These are phyloP conservation scores for Plecotus auritus DNA, from an alignment of 2,113 vertebrate genomes.

Conservation along the genomic window DNA sequence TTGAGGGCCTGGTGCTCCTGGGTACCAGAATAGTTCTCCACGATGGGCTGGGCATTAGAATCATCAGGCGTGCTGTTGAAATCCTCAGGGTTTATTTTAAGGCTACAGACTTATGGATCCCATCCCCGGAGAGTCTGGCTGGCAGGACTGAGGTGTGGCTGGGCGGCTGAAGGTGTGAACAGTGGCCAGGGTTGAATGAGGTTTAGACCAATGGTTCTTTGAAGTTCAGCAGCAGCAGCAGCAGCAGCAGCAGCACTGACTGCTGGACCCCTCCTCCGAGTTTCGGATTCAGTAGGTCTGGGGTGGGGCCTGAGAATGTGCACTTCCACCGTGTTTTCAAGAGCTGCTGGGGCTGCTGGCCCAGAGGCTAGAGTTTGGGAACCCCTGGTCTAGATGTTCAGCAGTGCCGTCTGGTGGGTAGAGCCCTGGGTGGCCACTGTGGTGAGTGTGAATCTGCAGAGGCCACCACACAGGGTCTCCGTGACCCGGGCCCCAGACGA, in stretches of 20 bases:
- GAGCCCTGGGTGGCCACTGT: background rate
- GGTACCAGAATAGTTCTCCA: background rate
- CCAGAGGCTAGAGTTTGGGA: background rate
- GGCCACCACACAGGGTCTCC: background rate
- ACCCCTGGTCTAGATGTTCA: background rate
- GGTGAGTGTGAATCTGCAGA: background rate
- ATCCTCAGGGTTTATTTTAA: background rate
- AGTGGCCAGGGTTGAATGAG: background rate
- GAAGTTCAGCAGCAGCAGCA: background rate
- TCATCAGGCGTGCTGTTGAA: background rate
- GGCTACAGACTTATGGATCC: background rate
- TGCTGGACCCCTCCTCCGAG: background rate
- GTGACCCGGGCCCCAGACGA: background rate
- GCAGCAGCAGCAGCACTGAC: rapidly evolving
- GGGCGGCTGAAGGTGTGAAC: background rate
- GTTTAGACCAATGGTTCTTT: background rate
- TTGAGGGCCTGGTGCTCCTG: background rate
- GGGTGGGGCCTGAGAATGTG: background rate
- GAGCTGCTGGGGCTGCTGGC: background rate
- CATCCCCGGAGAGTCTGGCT: background rate
- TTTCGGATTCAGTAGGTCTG: background rate
- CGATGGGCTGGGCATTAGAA: background rate
- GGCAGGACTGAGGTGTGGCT: rapidly evolving
- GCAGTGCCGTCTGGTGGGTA: background rate
- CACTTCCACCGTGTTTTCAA: background rate